Evolutionary conservation across 1,140 invertebrate species (phyloP), one percentile per base, ranked within the genome.

Genomic region (Aphelinus atriplicis): DNA sequence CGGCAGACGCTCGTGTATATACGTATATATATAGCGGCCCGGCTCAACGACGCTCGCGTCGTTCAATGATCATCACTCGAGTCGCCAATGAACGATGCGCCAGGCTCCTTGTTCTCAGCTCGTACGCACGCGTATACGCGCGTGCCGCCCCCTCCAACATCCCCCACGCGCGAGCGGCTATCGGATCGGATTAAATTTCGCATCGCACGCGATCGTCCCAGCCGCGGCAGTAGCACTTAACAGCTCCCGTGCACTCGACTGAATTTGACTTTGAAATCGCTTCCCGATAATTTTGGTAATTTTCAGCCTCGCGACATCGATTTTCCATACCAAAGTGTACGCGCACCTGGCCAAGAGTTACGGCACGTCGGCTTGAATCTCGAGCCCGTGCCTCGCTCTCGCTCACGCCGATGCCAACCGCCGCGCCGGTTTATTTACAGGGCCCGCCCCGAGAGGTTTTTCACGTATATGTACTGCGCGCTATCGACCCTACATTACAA

Each of bases 181-280:
- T 26, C 26, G 26, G 26, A 26, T 26, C 46, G 7, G 63, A 66
- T 66, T 55, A 56, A 66, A 66, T 55, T 51, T 58, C 10, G 43
- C 45, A 4, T 6, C 43, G 45, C 66, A 68, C 66, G 66, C 66
- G 55, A 68, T 3, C 26, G 2, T 2, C 9, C 51, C 51, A 4
- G 51, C 51, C 9, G 4, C 4, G 9, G 51, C 51, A 6, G 51
- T 53, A 26, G 26, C 26, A 26, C 26, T 26, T 26, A 26, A 26
- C 26, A 26, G 26, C 26, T 26, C 26, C 26, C 26, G 26, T 26
- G 48, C 48, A 10, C 26, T 57, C 56, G 47, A n/a, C 64, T 57
- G 57, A 46, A 70, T 70, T 70, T 67, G 42, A 67, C 48, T 73
- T 65, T 73, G 42, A 73, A 66, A 73, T 67, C 45, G 47, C 9